Evolutionary conservation across 2,888 invertebrate genomes (phyloP).

Genomic region (Clostera curtula): DNA sequence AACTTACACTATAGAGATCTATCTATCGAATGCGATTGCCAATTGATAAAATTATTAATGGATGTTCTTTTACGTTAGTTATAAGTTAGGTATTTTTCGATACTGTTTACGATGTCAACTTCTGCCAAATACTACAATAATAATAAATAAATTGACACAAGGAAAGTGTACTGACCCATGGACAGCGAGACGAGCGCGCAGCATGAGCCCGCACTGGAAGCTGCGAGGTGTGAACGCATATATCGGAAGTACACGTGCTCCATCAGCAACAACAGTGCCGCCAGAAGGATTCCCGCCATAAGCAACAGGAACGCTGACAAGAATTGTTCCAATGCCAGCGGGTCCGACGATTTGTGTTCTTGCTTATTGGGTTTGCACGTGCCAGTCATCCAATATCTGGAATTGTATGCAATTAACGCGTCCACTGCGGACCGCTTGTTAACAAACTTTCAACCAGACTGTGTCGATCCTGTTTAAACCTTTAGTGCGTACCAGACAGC

Average conservation of each 20-base stretch:
- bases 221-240: slow-evolving; percentile 89
- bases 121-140: no score
- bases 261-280: slow-evolving; percentile 88
- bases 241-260: slow-evolving; percentile 98
- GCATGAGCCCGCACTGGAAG: slow-evolving; percentile 92
- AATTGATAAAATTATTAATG: no score
- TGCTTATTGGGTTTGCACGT: slow-evolving; percentile 94
- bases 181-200: slow-evolving; percentile 94
- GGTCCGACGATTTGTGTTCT: slow-evolving; percentile 92
- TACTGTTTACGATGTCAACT: no score
- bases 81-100: no score
- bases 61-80: no score
- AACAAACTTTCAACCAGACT: no score
- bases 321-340: slow-evolving; percentile 94
- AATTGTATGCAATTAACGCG: neutral
- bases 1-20: no score
- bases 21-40: no score
- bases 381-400: slow-evolving; percentile 97
- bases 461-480: no score
- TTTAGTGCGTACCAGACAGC: no score
- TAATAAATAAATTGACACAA: neutral
- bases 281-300: slow-evolving; percentile 94
- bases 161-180: slow-evolving; percentile 78
- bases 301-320: slow-evolving; percentile 96
- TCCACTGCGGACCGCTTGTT: no score